phyloP scores from a whole-genome alignment of 2,113 vertebrate species.

The Monopterus albus region DNA sequence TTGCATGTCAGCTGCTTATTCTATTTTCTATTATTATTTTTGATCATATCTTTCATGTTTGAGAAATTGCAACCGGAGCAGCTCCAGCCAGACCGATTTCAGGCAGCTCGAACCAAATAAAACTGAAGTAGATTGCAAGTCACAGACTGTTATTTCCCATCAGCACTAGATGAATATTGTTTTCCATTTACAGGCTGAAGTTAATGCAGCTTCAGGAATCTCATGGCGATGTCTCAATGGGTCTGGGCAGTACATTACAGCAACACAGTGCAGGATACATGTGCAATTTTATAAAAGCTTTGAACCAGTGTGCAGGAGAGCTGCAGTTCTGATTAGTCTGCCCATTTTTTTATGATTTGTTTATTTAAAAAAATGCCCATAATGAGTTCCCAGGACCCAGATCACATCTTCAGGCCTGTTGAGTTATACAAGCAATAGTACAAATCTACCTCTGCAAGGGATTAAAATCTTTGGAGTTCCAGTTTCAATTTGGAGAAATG shows the following conservation, averaged over 20 bases:
- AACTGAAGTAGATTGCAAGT: slow-evolving; percentile 39
- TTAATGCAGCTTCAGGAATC: slow-evolving; percentile 9
- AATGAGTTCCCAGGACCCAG: neutral
- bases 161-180: slow-evolving; percentile 42
- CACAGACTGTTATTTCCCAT: slow-evolving; percentile 51
- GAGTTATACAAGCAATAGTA: too few relatives aligned
- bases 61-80: slow-evolving; percentile 21
- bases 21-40: slow-evolving; percentile 29
- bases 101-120: slow-evolving; percentile 37
- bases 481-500: too few relatives aligned
- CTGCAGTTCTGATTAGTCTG: neutral
- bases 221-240: slow-evolving; percentile 10
- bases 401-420: neutral
- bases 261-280: neutral
- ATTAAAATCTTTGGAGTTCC: too few relatives aligned
- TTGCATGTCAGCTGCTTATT: slow-evolving; percentile 14
- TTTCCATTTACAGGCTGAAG: slow-evolving; percentile 29
- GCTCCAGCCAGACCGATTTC: slow-evolving; percentile 33
- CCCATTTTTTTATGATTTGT: too few relatives aligned
- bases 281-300: neutral
- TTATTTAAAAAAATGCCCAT: too few relatives aligned
- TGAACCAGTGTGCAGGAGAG: neutral
- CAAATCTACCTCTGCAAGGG: too few relatives aligned
- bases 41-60: slow-evolving; percentile 34
- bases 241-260: neutral